Evolutionary conservation across 2,113 vertebrate genomes (phyloP), one percentile per base, ranked within the genome.

Genomic region (Lonchura striata): DNA sequence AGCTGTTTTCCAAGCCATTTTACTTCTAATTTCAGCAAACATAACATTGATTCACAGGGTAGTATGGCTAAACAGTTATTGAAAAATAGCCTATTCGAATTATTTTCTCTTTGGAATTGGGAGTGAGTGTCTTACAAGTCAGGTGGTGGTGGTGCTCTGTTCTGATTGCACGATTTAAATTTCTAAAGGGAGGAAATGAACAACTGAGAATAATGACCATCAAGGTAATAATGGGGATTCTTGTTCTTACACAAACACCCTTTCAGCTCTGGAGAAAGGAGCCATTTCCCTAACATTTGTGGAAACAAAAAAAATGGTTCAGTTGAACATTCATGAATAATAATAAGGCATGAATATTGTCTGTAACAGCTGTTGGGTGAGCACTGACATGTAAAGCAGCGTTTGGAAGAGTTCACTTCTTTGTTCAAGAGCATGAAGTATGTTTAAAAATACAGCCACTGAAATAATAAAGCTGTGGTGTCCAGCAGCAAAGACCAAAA

Each of bases 211-310:
- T 88, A 87, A 91, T 70, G 81, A 82, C 25, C 84, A 85, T 91
- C 70, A 72, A 72, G 91, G 84, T 94, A 90, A 80, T 92, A 94
- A 76, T 61, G 49, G 79, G 54, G 39, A 90, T 65, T 80, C 81
- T 95, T 92, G 77, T 94, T 95, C 91, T 71, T 57, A 65, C 61
- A 72, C 42, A 91, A 87, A 76, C 87, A 94, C 70, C 70, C 87
- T 94, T 91, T 92, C 83, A 91, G 84, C 81, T 84, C 80, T 64
- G 89, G 91, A 89, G 78, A 94, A 94, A 91, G 93, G 61, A 87
- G 46, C 84, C 23, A 6, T 85, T 94, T 94, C 70, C 74, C 61
- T 84, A 82, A 79, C 86, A 72, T 86, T 89, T 91, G 50, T 60
- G 77, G 72, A 70, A 92, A 93, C 88, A 88, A 94, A 93, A 72